Evolutionary conservation across 2,797 vertebrate genomes (phyloP), one percentile per base, ranked within the genome.

Genomic region (Denticeps clupeoides): DNA sequence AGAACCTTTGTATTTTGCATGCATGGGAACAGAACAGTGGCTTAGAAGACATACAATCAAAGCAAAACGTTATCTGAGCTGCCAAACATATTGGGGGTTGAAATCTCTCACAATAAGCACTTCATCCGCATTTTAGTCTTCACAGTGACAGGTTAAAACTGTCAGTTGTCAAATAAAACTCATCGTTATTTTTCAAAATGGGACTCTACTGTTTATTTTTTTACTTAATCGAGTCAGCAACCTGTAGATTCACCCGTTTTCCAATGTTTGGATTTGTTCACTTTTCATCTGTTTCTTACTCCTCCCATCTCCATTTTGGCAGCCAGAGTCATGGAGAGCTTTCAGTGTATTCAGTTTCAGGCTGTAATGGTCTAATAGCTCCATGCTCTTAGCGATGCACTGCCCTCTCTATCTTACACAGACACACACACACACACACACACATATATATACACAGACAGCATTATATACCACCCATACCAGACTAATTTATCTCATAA

Each of bases 291-390:
- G 56, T 42, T 51, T 51, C 37, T 24, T 43, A 6, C 54, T 55
- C 47, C 43, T 37, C 18, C 26, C 29, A 15, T 43, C 58, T 57
- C 27, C 62, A 63, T 56, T 59, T 16, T 54, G 60, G 45, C 50
- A 45, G 46, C 50, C 35, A 53, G 55, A 62, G 35, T 35, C 15
- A 57, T 62, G 61, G 60, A 2, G 42, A 64, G 71, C 75, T 78
- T 74, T 78, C 68, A 68, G 67, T 56, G 73, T 75, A 75, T 83
- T 69, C 60, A 41, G 78, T 83, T 82, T 78, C 81, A 73, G 53
- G 38, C 60, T 53, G 58, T 63, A 59, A 62, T 53, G 32, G 51
- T 37, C 51, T 69, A 69, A 69, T 64, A 62, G 64, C 53, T 56
- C 35, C 46, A 56, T 45, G 52, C 46, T 42, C 45, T n/a, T n/a